A percentile compares a stretch with the other conserved stretches of the same genome.
phyloP scores from a whole-genome alignment of 1,140 invertebrate species.

The Dryas iulia region DNA sequence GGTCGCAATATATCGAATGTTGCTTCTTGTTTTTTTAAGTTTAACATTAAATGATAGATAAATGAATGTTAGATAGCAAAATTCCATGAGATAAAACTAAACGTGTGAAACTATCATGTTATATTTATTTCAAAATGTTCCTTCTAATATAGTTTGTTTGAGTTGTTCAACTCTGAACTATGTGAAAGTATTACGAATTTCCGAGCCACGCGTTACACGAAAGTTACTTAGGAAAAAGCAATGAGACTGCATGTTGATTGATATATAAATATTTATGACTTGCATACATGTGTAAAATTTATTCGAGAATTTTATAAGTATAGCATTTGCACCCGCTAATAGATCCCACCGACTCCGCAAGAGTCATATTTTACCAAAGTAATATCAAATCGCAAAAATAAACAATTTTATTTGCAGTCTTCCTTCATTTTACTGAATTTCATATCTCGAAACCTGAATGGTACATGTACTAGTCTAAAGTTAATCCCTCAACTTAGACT shows the following conservation, averaged over 20 bases:
- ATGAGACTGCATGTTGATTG: conserved; percentile 31
- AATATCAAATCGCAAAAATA: conserved; percentile 48
- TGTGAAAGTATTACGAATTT: conserved; percentile 25
- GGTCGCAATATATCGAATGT: conserved; percentile 24
- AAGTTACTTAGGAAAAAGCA: conserved; percentile 17
- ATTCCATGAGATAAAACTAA: not conserved
- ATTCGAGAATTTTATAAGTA: conserved; percentile 26
- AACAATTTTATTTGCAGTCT: conserved; percentile 48
- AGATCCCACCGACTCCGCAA: conserved; percentile 42
- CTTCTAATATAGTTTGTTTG: conserved; percentile 13
- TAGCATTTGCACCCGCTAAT: conserved; percentile 42
- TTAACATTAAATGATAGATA: conserved; percentile 5
- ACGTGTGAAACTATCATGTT: conserved; percentile 14
- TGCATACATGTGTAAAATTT: not conserved
- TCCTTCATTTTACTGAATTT: conserved; percentile 48
- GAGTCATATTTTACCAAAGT: conserved; percentile 69
- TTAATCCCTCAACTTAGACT: not conserved
- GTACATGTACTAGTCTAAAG: conserved; percentile 46
- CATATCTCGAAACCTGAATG: conserved; percentile 9
- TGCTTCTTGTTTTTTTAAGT: not conserved
- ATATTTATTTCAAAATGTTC: conserved; percentile 11
- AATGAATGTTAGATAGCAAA: conserved; percentile 12
- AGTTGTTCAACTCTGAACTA: not conserved
- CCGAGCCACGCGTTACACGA: conserved; percentile 21
- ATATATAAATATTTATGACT: conserved; percentile 22